Evolutionary conservation across 2,113 vertebrate species (phyloP).

Genomic region (Halcyon senegalensis): DNA sequence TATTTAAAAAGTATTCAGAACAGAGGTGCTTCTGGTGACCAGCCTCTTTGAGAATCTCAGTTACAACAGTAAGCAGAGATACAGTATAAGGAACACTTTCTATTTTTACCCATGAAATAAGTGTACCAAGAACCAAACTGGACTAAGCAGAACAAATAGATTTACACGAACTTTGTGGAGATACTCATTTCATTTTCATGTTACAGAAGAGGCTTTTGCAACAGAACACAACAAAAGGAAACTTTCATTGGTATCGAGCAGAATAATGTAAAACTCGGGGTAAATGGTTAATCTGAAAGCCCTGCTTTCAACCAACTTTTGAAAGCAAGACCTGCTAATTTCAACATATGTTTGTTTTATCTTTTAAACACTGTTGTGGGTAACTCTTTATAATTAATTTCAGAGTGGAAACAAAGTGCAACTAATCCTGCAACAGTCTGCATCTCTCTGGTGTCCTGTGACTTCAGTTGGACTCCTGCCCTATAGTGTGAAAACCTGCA

Average conservation of each 20-base stretch:
- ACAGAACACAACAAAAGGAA: not conserved
- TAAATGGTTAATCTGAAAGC: not conserved
- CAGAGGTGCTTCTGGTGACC: not conserved
- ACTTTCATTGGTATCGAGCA: not conserved
- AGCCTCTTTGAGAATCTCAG: not conserved
- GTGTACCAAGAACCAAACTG: not conserved
- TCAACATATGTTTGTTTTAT: not conserved
- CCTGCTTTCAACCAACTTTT: too few relatives aligned
- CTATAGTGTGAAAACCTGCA: not conserved
- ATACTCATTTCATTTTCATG: not conserved
- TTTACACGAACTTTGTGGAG: not conserved
- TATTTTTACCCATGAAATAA: not conserved
- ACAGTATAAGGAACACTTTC: not conserved
- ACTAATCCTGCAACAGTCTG: not conserved
- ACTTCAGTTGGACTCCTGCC: not conserved
- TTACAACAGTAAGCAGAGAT: not conserved
- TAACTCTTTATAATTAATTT: not conserved
- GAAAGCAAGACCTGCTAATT: not conserved
- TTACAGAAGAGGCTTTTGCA: not conserved
- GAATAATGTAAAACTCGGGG: not conserved
- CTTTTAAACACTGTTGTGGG: not conserved
- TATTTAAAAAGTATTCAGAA: not conserved
- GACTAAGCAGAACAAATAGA: not conserved
- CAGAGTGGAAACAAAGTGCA: not conserved
- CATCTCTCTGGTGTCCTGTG: not conserved